phyloP scores from a whole-genome alignment of 2,113 vertebrate genomes.

The Lampris incognitus region DNA sequence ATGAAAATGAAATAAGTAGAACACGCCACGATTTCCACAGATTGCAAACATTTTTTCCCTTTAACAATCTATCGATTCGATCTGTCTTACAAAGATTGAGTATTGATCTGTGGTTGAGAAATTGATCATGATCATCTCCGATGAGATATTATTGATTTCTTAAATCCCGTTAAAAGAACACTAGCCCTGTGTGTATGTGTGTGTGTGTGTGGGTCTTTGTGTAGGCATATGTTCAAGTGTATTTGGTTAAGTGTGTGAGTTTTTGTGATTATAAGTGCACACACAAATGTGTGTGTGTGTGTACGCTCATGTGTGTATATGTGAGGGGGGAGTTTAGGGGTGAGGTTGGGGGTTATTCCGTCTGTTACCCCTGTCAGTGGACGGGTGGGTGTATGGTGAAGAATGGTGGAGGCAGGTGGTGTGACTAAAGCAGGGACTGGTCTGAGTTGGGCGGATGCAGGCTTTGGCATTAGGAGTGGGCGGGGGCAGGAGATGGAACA shows the following conservation, averaged over 20 bases:
- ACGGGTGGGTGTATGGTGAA: constrained; percentile 79
- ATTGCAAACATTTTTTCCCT: no score
- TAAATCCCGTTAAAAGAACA: constrained; percentile 77
- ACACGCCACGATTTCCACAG: no score
- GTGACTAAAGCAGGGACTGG: constrained; percentile 93
- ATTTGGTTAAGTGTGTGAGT: background rate
- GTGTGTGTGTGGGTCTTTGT: background rate
- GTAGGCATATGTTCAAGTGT: background rate
- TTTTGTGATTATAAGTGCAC: no score
- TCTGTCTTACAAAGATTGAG: no score
- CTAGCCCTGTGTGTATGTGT: constrained; percentile 22
- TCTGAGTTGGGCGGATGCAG: constrained; percentile 88
- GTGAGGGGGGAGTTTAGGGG: constrained; percentile 55
- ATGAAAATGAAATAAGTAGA: background rate
- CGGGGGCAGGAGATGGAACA: constrained; percentile 75
- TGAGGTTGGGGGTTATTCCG: constrained; percentile 82
- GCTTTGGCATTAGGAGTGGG: constrained; percentile 42
- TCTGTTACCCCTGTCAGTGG: constrained; percentile 89
- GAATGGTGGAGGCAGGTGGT: constrained; percentile 99
- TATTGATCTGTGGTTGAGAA: constrained; percentile 16
- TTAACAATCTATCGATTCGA: no score
- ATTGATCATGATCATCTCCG: constrained; percentile 46
- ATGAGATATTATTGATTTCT: constrained; percentile 89
- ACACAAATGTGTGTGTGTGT: background rate
- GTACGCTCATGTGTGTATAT: constrained; percentile 20